Percentiles rank a stretch among this genome's conserved stretches.
phyloP scores from a whole-genome alignment of 2,888 invertebrate genomes.

The Pseudococcus viburni region DNA sequence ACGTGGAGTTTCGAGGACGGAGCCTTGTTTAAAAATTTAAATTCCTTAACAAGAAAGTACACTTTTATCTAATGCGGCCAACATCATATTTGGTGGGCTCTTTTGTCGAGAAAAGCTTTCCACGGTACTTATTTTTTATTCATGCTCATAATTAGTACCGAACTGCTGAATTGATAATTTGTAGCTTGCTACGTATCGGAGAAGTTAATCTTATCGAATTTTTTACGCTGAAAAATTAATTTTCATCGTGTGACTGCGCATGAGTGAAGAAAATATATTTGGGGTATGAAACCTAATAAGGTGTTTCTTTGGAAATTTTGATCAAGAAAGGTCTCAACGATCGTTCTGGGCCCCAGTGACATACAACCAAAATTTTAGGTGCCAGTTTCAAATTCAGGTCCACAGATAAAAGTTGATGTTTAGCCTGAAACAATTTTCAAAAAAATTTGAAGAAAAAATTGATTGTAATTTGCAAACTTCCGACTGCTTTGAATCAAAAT shows the following conservation, averaged over 20 bases:
- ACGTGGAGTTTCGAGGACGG: background rate
- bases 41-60: background rate
- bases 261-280: background rate
- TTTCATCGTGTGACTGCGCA: background rate
- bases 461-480: too few relatives aligned
- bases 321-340: too few relatives aligned
- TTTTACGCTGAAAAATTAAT: background rate
- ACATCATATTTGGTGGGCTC: background rate
- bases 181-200: background rate
- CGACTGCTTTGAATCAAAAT: too few relatives aligned
- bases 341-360: too few relatives aligned
- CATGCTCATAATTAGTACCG: constrained; percentile 1
- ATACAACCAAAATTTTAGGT: too few relatives aligned
- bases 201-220: background rate
- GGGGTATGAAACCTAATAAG: too few relatives aligned
- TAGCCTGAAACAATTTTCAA: too few relatives aligned
- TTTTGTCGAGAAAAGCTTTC: constrained; percentile 20
- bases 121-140: background rate
- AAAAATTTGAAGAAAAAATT: too few relatives aligned
- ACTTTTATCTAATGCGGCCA: background rate
- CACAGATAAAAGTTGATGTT: too few relatives aligned
- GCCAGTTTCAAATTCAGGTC: too few relatives aligned
- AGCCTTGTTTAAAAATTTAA: background rate
- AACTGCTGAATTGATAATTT: background rate
- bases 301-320: background rate